Conservation (phyloP, 1,140 invertebrate genomes). For the Agraylea sexmaculata region DNA sequence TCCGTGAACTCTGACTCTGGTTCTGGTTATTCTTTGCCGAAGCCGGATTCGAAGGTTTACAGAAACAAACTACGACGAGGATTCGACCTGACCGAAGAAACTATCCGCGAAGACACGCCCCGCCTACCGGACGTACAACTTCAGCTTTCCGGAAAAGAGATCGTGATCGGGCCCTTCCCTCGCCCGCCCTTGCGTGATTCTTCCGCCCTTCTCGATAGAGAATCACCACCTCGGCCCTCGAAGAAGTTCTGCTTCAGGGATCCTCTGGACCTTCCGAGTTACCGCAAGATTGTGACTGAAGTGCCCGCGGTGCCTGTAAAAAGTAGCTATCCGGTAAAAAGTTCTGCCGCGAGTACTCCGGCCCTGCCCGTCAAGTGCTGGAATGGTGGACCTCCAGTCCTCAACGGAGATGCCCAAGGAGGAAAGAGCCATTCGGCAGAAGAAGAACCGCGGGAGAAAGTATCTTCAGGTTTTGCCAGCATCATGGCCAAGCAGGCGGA, state of each 20-base stretch:
- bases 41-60: too few relatives aligned
- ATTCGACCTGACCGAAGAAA: too few relatives aligned
- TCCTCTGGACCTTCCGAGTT: slow-evolving; percentile 8
- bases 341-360: too few relatives aligned
- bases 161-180: slow-evolving; percentile 7
- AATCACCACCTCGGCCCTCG: not conserved
- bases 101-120: slow-evolving; percentile 4
- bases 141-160: slow-evolving; percentile 2
- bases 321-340: too few relatives aligned
- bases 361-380: too few relatives aligned
- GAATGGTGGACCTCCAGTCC: too few relatives aligned
- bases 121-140: slow-evolving; percentile 7
- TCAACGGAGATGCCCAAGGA: too few relatives aligned
- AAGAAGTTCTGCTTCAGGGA: slow-evolving; percentile 18
- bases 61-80: too few relatives aligned
- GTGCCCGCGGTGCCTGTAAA: not conserved
- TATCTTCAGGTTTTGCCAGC: not conserved
- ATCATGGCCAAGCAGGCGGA: slow-evolving; percentile 16
- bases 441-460: not conserved
- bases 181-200: not conserved
- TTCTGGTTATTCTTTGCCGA: too few relatives aligned
- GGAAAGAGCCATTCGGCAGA: not conserved
- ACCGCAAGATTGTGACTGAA: not conserved
- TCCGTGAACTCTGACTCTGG: not conserved
- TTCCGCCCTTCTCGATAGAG: not conserved